Base-by-base conservation (phyloP, 2,113 vertebrate species). In the Nematolebias whitei region DNA sequence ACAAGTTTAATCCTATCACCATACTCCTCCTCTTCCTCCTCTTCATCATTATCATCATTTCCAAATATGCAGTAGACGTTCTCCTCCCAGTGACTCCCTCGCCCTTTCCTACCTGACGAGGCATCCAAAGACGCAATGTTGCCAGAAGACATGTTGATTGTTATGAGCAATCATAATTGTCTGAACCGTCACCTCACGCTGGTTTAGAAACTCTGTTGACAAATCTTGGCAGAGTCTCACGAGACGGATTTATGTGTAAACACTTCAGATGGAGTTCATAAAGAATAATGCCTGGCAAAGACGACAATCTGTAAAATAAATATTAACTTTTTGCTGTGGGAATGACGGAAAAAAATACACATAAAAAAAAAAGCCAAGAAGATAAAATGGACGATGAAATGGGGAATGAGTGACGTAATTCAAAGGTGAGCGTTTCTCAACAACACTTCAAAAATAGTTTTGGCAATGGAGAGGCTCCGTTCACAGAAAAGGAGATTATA, bases 401-500 rank as follows among this genome's bases (percentile, higher is more conserved):
- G 63, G 43, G 68, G 70, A 78, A 60, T 12, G 19, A 67, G 70
- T 7, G 55, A 23, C 59, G 62, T 71, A 38, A 80, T 82, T 47
- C 70, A 72, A 26, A 60, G 40, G 20, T 50, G 64, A 81, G 63
- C 29, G 66, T 72, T 62, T 69, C 74, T 76, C 69, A 75, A 58
- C 79, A 75, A 55, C 78, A 55, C 79, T 76, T 66, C 66, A 68
- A 41, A 45, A 20, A 14, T 76, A 45, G 32, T 62, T 47, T 58
- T 58, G 65, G 70, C 75, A 56, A 71, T 45, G 15, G 32, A 68
- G 67, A 57, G 51, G 70, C 19, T 69, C 74, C 85, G 83, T 86
- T 87, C 80, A 82, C 69, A 80, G 69, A 71, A 47, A 57, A 82
- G 64, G 73, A 71, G 78, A 90, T 83, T 77, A 84, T 77, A 69